A percentile compares a stretch with the other conserved stretches of the same genome.
Evolutionary conservation across 2,113 vertebrate species (phyloP).

Genomic region (Campylomormyrus numenius): DNA sequence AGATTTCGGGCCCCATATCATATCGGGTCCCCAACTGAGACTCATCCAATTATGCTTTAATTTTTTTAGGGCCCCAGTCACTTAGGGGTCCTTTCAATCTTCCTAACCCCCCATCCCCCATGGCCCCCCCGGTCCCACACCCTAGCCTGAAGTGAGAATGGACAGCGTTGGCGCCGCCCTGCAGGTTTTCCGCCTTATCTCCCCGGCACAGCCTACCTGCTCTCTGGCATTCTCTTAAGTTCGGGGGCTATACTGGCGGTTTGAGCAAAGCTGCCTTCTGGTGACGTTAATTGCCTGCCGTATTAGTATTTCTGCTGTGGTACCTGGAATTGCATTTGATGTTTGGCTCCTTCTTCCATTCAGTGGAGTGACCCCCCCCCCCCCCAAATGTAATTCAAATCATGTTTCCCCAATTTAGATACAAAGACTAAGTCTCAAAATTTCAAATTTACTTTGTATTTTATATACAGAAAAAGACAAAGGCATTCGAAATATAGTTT

Average conservation of each 20-base stretch:
- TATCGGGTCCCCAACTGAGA: neutral
- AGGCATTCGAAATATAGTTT: neutral
- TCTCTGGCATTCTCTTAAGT: neutral
- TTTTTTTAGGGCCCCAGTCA: neutral
- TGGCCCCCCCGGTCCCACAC: neutral
- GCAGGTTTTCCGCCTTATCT: neutral
- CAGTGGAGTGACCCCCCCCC: neutral
- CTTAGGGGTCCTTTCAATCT: neutral
- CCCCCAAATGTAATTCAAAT: neutral
- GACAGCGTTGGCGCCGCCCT: neutral
- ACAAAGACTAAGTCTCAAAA: neutral
- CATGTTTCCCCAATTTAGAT: neutral
- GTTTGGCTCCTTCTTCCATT: neutral
- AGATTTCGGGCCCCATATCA: neutral
- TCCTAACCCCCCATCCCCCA: neutral
- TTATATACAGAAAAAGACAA: slow-evolving; percentile 1
- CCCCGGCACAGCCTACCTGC: neutral
- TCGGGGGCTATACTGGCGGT: neutral
- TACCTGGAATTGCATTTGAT: neutral
- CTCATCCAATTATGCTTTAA: neutral
- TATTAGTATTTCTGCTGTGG: neutral
- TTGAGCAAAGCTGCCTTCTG: neutral
- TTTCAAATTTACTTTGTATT: neutral
- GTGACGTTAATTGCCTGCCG: neutral
- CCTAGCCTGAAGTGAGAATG: neutral